phyloP scores from a whole-genome alignment of 2,797 vertebrate genomes.

The Erethizon dorsatum region DNA sequence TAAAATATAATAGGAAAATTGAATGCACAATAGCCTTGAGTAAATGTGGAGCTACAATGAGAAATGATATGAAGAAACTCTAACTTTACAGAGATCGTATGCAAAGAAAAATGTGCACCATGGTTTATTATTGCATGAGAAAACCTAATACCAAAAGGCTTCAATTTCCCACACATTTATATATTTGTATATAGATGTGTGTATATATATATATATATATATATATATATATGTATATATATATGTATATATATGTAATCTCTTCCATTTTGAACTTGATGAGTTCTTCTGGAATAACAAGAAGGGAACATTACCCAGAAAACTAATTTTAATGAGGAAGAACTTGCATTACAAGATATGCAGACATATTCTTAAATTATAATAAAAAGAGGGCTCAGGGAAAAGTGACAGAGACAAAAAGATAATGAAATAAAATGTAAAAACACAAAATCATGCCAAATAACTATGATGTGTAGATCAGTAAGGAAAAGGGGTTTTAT shows the following conservation, averaged over 20 bases:
- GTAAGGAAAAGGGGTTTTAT: background rate
- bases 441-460: background rate
- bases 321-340: background rate
- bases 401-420: background rate
- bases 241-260: background rate
- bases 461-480: background rate
- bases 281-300: background rate
- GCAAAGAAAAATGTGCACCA: background rate
- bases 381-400: background rate
- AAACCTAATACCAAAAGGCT: slow-evolving; percentile 1
- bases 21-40: background rate
- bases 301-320: background rate
- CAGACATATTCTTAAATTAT: slow-evolving; percentile 42
- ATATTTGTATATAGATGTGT: too few species aligned
- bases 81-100: background rate
- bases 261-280: background rate
- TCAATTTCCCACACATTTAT: background rate
- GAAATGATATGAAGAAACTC: background rate
- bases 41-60: background rate
- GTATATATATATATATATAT: background rate
- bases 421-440: background rate
- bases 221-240: background rate
- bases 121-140: slow-evolving; percentile 24
- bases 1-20: slow-evolving; percentile 39
- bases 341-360: background rate